phyloP scores from a whole-genome alignment of 2,888 invertebrate genomes.

The Candidula unifasciata region DNA sequence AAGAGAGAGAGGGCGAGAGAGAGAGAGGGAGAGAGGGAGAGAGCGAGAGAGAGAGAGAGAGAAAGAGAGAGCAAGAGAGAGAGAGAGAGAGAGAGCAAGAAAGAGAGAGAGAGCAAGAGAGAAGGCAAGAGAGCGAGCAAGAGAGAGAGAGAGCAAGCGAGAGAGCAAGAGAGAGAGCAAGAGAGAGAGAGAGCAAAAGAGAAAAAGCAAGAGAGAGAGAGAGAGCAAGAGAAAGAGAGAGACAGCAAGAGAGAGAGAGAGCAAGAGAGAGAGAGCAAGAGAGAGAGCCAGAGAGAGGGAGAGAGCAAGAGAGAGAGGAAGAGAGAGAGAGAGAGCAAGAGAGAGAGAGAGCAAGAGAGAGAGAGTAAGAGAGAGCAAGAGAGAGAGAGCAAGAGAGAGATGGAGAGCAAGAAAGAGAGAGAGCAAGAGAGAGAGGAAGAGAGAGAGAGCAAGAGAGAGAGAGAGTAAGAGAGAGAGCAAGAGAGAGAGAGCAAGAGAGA shows the following conservation, averaged over 20 bases:
- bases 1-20: slow-evolving; percentile 23
- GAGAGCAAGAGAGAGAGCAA: slow-evolving; percentile 1
- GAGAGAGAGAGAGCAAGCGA: slow-evolving; percentile 7
- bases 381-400: slow-evolving; percentile 16
- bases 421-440: slow-evolving; percentile 4
- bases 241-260: neutral
- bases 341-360: neutral
- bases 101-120: neutral
- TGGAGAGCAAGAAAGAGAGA: neutral
- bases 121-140: too few species aligned
- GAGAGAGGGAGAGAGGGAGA: slow-evolving; percentile 22
- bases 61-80: slow-evolving; percentile 14
- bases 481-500: neutral
- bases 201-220: slow-evolving; percentile 25
- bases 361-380: slow-evolving; percentile 18
- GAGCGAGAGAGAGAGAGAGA: neutral
- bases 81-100: slow-evolving; percentile 21
- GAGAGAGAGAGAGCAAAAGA: slow-evolving; percentile 32
- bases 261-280: slow-evolving; percentile 1
- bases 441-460: slow-evolving; percentile 22
- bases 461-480: neutral
- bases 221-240: slow-evolving; percentile 15
- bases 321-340: too few species aligned
- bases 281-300: slow-evolving; percentile 19
- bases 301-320: neutral